Conservation (phyloP, 2,888 invertebrate species). For the Julus scanicus region DNA sequence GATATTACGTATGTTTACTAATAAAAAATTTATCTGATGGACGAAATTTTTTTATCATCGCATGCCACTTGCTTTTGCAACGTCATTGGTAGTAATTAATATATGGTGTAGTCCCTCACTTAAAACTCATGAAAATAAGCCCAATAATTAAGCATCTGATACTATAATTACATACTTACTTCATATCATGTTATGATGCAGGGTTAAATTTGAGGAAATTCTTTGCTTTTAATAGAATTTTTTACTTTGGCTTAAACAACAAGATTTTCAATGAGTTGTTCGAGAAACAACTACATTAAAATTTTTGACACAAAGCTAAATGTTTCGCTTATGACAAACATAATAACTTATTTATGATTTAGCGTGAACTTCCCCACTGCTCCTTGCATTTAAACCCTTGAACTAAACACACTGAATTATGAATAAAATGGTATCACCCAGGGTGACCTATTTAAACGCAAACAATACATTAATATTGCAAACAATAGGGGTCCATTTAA, state of each 20-base stretch:
- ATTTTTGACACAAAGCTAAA: too few species aligned
- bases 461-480: background rate
- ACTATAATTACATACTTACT: background rate
- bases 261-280: too few species aligned
- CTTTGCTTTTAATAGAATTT: background rate
- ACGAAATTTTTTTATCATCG: background rate
- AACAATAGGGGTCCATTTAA: background rate
- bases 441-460: background rate
- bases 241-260: too few species aligned
- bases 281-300: too few species aligned
- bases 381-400: background rate
- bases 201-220: background rate
- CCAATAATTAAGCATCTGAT: background rate
- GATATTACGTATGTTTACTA: background rate
- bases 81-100: conserved; percentile 14
- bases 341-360: background rate
- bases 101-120: background rate
- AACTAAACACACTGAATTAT: background rate
- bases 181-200: background rate
- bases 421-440: background rate
- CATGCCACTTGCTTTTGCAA: conserved; percentile 34
- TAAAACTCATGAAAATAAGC: background rate
- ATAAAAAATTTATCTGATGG: background rate
- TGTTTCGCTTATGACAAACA: background rate
- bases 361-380: background rate